These are phyloP conservation scores for Diogma glabrata DNA, from an alignment of 2,888 invertebrate species.

Conservation along the genomic window DNA sequence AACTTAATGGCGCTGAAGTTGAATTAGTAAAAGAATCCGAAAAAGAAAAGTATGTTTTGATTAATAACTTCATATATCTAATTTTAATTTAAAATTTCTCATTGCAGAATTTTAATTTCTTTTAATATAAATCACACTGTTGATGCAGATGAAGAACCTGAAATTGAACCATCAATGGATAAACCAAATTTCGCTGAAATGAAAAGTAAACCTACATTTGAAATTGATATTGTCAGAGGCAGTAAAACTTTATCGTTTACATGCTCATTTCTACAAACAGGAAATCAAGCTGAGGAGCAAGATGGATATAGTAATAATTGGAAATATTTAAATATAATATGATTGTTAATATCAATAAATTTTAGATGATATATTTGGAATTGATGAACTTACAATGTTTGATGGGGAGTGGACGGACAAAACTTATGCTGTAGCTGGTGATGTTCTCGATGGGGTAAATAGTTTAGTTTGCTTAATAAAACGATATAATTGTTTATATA, in stretches of 20 bases:
- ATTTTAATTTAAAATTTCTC: constrained; percentile 19
- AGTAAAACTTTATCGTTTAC: constrained; percentile 69
- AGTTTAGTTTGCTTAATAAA: constrained; percentile 19
- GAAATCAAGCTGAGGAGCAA: constrained; percentile 39
- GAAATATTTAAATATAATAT: not conserved
- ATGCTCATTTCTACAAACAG: constrained; percentile 69
- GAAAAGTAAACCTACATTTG: constrained; percentile 85
- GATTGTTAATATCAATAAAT: not conserved
- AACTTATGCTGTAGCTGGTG: constrained; percentile 82
- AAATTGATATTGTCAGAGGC: constrained; percentile 71
- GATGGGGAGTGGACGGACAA: constrained; percentile 81
- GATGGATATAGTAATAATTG: constrained; percentile 55
- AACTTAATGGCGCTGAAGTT: constrained; percentile 73
- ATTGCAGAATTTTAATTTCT: constrained; percentile 56
- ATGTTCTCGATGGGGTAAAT: constrained; percentile 87
- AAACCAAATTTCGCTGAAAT: constrained; percentile 71
- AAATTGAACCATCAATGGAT: constrained; percentile 47
- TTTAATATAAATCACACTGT: constrained; percentile 95
- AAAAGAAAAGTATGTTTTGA: constrained; percentile 52
- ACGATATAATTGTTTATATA: constrained; percentile 24
- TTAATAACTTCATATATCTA: not conserved
- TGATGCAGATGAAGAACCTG: constrained; percentile 64
- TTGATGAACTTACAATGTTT: constrained; percentile 85
- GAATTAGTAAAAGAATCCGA: constrained; percentile 60
- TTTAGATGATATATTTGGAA: constrained; percentile 83